Evolutionary conservation across 23 tunicate species (phyloP).

Genomic region (Styela clava): DNA sequence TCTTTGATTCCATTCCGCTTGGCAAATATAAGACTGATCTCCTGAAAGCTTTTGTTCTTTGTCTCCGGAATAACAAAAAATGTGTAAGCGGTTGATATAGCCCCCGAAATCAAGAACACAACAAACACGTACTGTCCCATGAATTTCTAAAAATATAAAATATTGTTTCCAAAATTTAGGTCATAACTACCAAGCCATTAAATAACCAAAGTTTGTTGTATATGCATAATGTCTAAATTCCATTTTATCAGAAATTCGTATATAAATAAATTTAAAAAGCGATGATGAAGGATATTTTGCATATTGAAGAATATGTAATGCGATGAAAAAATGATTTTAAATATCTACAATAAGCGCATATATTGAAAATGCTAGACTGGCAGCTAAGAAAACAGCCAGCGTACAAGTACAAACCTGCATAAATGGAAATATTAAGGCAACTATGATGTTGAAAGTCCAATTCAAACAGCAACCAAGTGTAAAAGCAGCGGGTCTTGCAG

Average conservation of each 20-base stretch:
- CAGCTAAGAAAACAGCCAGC: no score
- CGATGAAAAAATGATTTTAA: no score
- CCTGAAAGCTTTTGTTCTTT: slow-evolving; percentile 77
- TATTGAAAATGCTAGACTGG: no score
- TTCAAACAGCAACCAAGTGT: slow-evolving; percentile 68
- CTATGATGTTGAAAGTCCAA: slow-evolving; percentile 67
- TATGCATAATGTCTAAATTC: no score
- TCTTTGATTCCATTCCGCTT: slow-evolving; percentile 57
- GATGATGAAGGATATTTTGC: no score
- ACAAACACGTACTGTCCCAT: slow-evolving; percentile 72
- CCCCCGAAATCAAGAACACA: slow-evolving; percentile 59
- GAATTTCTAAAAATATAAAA: slow-evolving; percentile 42
- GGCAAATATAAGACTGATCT: slow-evolving; percentile 63
- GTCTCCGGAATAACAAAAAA: slow-evolving; percentile 72
- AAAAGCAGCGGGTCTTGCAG: slow-evolving; percentile 73
- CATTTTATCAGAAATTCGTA: no score
- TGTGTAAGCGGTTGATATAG: slow-evolving; percentile 44
- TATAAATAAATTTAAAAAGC: no score
- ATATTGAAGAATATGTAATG: no score
- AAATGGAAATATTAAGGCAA: slow-evolving; percentile 80
- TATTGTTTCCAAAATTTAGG: background rate
- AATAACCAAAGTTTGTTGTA: no score
- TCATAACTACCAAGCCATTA: background rate
- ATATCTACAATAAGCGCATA: no score
- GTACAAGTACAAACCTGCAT: slow-evolving; percentile 73